Base-by-base conservation (phyloP, 2,113 vertebrate genomes). In the Cochlearius cochlearius region DNA sequence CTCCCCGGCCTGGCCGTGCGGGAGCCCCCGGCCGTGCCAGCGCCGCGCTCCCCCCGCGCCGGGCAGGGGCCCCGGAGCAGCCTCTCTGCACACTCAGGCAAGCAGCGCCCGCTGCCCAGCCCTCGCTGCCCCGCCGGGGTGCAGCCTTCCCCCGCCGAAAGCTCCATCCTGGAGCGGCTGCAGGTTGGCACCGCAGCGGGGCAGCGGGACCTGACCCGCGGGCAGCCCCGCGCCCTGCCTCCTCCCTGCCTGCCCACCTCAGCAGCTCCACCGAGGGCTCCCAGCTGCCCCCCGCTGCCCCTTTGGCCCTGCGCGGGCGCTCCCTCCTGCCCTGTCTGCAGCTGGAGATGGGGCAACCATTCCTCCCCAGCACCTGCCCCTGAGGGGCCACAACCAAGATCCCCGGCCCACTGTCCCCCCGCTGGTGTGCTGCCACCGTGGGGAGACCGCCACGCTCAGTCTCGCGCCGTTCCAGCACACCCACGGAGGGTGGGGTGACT, bases 331-430 rank as follows among this genome's bases (percentile, higher is more conserved):
- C 50, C 76, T 47, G 4, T 15, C 39, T 69, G 30, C 56, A 34
- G 4, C 38, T 38, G 36, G 63, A 2, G 0, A 41, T 39, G 36
- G 45, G 64, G 27, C 50, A 66, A 52, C 41, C 26, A 1, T 71
- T 77, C 22, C 29, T 68, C 20, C 14, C 30, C 26, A 38, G 32
- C 30, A 14, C 10, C n/a, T 22, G 3, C 45, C 53, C 20, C 20
- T 15, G 23, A 75, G 7, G 23, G 15, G 19, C 56, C 60, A 23
- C 27, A 47, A 4, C 29, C 4, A 4, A 59, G 5, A 34, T 53
- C 68, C 45, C 25, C 1, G 0, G 17, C 22, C 49, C 5, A 1
- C 1, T 36, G 66, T 43, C 32, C 68, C 25, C 6, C 0, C 26
- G 5, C 20, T 8, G 18, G 27, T 34, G n/a, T 26, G n/a, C 39